These are phyloP conservation scores for Potamarius usumacintae DNA, from an alignment of 2,113 vertebrate genomes.

Conservation along the genomic window DNA sequence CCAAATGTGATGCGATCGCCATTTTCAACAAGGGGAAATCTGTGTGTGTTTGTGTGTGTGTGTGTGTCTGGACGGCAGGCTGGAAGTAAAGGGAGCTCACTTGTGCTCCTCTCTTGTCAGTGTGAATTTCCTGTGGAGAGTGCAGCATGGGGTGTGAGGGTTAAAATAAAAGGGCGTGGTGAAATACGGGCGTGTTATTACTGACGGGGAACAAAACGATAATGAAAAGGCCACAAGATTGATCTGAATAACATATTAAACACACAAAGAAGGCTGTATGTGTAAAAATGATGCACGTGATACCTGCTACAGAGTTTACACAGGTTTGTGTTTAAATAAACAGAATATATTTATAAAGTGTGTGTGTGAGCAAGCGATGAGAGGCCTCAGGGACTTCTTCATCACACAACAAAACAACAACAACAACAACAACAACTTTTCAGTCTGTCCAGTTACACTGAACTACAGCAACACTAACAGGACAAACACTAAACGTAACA, in stretches of 20 bases:
- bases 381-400: too few relatives aligned
- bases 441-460: background rate
- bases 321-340: too few relatives aligned
- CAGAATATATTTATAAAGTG: background rate
- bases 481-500: background rate
- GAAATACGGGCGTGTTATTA: conserved; percentile 11
- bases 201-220: background rate
- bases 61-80: conserved; percentile 7
- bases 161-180: conserved; percentile 34
- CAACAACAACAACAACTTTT: background rate
- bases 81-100: conserved; percentile 18
- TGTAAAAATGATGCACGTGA: too few relatives aligned
- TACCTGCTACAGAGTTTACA: background rate
- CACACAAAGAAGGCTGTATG: background rate
- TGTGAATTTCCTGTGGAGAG: conserved; percentile 16
- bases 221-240: background rate
- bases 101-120: background rate
- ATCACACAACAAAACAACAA: background rate
- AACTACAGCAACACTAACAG: background rate
- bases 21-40: conserved; percentile 13
- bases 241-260: background rate
- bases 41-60: background rate
- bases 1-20: conserved; percentile 38
- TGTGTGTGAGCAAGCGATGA: too few relatives aligned
- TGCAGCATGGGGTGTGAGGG: background rate